Evolutionary conservation across 2,797 vertebrate species (phyloP), one percentile per base, ranked within the genome.

Genomic region (Lithobates sylvaticus): DNA sequence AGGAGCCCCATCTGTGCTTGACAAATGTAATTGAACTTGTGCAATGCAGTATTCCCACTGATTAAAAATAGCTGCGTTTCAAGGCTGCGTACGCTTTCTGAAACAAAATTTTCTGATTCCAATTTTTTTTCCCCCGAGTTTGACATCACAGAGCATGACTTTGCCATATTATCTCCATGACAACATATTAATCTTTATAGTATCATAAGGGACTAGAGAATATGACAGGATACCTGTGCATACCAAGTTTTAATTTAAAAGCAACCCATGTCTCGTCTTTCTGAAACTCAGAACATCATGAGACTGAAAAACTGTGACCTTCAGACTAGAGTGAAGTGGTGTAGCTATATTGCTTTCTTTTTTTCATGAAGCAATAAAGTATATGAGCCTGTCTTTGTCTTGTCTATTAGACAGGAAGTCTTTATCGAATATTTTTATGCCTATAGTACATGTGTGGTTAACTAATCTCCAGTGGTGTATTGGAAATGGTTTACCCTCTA

Each of bases 171-270:
- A 92, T 93, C 89, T 88, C 91, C 91, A 93, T 93, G 88, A 92
- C 90, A 94, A 93, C 92, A 84, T 69, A 90, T 90, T 89, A 93
- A 88, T 84, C 90, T 89, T 88, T 86, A 83, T 74, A 77, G 85
- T 90, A 73, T 61, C 80, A 86, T 10, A 71, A 86, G 87, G 74
- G 84, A 74, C 67, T 84, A 87, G 90, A 65, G 76, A 89, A 89
- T 50, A 82, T 80, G 68, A 83, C 74, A 73, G 88, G 88, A 88
- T 91, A 87, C 86, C 84, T 88, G 44, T 89, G 88, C 92, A 91
- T 91, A 87, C 85, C 74, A 93, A 88, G 78, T 86, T 93, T 91
- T 93, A 91, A 94, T 94, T 93, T 94, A 92, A 91, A 85, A 87
- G 81, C 86, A 42, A 70, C 54, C 88, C 85, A 80, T 29, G 27